A percentile compares a stretch with the other conserved stretches of the same genome.
These are phyloP conservation scores for Rhodeus uyekii DNA, from an alignment of 2,797 vertebrate species.

Conservation along the genomic window DNA sequence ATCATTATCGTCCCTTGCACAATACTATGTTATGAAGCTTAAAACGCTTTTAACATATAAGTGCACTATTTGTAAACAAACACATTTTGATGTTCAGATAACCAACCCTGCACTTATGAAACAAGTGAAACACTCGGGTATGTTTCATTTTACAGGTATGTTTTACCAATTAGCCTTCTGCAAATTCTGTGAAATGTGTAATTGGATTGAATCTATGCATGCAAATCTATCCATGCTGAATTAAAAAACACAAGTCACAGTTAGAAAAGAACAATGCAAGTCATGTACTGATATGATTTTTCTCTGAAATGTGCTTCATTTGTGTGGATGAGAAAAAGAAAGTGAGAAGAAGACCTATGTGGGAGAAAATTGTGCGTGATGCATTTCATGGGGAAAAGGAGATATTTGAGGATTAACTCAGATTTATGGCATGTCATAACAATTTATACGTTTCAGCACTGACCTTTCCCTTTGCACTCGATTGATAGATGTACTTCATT, in stretches of 20 bases:
- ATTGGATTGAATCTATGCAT: background rate
- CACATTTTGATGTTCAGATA: no score
- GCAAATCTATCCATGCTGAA: no score
- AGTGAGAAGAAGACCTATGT: constrained; percentile 38
- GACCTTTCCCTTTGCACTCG: constrained; percentile 78
- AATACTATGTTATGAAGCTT: no score
- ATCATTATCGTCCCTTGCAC: no score
- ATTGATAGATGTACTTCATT: constrained; percentile 85
- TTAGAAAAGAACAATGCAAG: background rate
- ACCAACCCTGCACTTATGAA: no score
- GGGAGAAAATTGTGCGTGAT: constrained; percentile 26
- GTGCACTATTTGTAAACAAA: no score
- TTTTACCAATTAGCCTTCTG: background rate
- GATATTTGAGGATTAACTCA: constrained; percentile 81
- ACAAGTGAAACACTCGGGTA: no score
- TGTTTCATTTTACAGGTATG: no score
- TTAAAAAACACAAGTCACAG: background rate
- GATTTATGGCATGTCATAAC: constrained; percentile 85
- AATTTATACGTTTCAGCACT: constrained; percentile 75
- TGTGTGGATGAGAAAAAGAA: background rate
- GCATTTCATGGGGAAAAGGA: constrained; percentile 65
- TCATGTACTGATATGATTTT: background rate
- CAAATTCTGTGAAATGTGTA: background rate
- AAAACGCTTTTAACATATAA: no score
- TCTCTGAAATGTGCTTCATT: constrained; percentile 11